Conservation (phyloP, 2,888 invertebrate genomes). For the Tipula vernalis region DNA sequence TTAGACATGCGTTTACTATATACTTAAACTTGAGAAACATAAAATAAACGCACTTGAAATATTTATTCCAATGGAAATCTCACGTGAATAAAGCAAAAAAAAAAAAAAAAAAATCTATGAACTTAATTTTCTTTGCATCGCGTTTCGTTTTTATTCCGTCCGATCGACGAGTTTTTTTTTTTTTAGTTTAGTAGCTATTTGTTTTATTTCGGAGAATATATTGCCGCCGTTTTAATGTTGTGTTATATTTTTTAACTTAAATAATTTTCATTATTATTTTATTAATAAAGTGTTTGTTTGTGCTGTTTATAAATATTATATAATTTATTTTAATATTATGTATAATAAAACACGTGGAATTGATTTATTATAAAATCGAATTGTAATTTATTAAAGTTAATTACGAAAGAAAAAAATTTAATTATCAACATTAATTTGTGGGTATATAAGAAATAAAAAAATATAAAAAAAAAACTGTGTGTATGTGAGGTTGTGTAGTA, state of each 20-base stretch:
- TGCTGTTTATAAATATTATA: not conserved
- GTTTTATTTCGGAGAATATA: conserved; percentile 4
- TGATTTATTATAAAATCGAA: not conserved
- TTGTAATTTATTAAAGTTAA: not conserved
- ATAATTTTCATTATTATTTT: not conserved
- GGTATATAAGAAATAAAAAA: not conserved
- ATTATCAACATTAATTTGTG: not conserved
- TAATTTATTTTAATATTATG: not conserved
- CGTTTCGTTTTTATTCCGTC: not conserved
- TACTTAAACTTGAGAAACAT: not conserved
- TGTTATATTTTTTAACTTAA: not conserved
- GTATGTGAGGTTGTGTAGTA: not conserved
- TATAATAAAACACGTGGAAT: not conserved
- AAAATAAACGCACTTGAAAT: not conserved
- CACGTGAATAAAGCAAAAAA: not conserved
- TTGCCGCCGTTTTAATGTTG: not conserved
- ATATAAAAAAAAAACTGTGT: not conserved
- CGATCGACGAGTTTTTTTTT: not conserved
- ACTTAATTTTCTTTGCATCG: not conserved
- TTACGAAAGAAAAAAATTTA: not conserved
- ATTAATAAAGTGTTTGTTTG: not conserved
- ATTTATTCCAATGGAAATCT: not conserved
- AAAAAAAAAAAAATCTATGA: not conserved
- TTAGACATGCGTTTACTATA: not conserved
- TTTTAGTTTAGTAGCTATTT: conserved; percentile 1